Base-by-base conservation (phyloP, 2,888 invertebrate genomes). In the Nysson spinosus region DNA sequence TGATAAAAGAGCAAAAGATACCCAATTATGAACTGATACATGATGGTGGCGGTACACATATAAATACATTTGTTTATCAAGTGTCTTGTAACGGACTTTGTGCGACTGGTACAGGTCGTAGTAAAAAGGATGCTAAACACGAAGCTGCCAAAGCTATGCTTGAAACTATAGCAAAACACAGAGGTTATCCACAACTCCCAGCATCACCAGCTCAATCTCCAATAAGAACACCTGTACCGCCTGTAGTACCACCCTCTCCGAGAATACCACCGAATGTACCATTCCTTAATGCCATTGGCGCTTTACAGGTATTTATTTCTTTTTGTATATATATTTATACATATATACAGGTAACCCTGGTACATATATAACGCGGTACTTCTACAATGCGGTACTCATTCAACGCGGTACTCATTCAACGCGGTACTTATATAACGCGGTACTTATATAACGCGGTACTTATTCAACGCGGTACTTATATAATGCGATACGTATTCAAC, bases 1-100 rank as follows among this genome's bases (percentile, higher is more conserved):
- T 92, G 86, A 87, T 90, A 3, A 91, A 91, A 73, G 83, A 87
- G 16, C 87, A 88, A 0, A 77, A 82, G 12, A 77, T 86, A 0
- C 91, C 92, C 0, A 90, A 91, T 54, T 93, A 91, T 60, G 84
- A 87, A 55, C 75, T 87, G 11, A 82, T 87, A 52, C 79, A 84
- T 12, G 80, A 87, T 37, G 84, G 85, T 1, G 84, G 84, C 19
- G 87, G 87, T 2, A 77, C 84, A 1, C 88, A 88, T 60, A 75
- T 84, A 35, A 88, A 87, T 67, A 82, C 80, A 1, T 88, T 88
- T 62, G 82, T 80, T 1, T 88, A 85, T 60, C 74, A 71, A 61
- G 87, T 88, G 0, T 56, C 71, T 1, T 86, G 86, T 22, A 81
- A 83, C 40, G 80, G 81, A 0, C 69, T 86, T 3, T 42, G 19